A percentile compares a stretch with the other conserved stretches of the same genome.
Evolutionary conservation across 2,797 vertebrate genomes (phyloP).

Genomic region (Coendou prehensilis): DNA sequence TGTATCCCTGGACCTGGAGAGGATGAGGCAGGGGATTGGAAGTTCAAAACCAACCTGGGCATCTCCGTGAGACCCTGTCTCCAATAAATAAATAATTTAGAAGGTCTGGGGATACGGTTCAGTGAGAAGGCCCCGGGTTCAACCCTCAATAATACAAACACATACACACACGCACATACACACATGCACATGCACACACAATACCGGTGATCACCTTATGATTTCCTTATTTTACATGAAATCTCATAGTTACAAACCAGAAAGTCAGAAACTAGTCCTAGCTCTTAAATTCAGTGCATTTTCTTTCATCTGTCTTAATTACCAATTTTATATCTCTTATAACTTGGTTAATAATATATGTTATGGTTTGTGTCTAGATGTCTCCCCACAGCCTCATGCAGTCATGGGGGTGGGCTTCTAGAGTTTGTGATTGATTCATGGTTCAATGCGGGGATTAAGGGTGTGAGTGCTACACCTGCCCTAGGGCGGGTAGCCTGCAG

Average conservation of each 20-base stretch:
- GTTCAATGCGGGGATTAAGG: neutral
- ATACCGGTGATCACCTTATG: neutral
- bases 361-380: neutral
- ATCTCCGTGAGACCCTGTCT: neutral
- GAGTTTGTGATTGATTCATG: neutral
- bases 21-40: neutral
- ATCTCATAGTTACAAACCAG: neutral
- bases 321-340: neutral
- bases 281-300: neutral
- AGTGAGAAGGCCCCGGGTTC: neutral
- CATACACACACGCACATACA: neutral
- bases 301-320: neutral
- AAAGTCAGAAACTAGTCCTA: constrained; percentile 39
- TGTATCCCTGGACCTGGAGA: neutral
- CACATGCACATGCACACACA: neutral
- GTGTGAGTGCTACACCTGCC: neutral
- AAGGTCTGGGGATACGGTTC: neutral
- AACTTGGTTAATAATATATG: neutral
- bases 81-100: neutral
- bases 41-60: neutral
- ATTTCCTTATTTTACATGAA: neutral
- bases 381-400: neutral
- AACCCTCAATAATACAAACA: neutral
- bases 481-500: neutral
- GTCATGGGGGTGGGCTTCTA: neutral